Evolutionary conservation across 2,113 vertebrate species (phyloP).

Genomic region (Chinchilla lanigera): DNA sequence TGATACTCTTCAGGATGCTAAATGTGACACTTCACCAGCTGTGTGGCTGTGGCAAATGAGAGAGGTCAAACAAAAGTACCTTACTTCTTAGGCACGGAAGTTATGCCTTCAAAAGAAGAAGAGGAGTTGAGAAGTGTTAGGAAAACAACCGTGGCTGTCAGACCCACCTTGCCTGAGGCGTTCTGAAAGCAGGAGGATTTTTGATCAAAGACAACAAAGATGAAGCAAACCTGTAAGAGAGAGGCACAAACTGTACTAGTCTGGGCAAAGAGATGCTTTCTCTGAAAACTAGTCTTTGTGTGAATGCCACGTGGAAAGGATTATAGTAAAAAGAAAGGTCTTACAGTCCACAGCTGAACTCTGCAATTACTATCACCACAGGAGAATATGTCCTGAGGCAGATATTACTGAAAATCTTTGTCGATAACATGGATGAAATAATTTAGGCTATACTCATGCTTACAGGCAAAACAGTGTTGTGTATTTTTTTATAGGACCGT

Average conservation of each 20-base stretch:
- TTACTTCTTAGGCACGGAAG: neutral
- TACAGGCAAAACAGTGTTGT: neutral
- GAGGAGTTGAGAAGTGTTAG: neutral
- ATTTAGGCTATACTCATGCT: neutral
- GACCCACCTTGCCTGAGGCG: slow-evolving; percentile 26
- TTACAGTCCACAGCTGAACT: neutral
- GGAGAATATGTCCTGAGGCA: neutral
- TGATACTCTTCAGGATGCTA: neutral
- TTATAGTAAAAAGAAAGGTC: slow-evolving; percentile 41
- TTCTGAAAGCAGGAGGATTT: slow-evolving; percentile 18
- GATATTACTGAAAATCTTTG: neutral
- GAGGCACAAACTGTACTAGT: neutral
- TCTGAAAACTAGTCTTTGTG: slow-evolving; percentile 51
- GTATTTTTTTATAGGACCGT: neutral
- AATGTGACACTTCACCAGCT: neutral
- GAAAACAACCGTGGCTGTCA: slow-evolving; percentile 50
- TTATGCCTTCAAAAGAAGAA: slow-evolving; percentile 32
- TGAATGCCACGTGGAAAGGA: slow-evolving; percentile 37
- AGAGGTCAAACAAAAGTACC: slow-evolving; percentile 14
- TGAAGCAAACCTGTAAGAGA: slow-evolving; percentile 24
- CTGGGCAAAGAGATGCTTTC: neutral
- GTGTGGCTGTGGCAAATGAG: neutral
- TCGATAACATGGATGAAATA: neutral
- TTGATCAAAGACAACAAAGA: slow-evolving; percentile 55
- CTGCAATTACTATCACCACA: neutral